A percentile compares a stretch with the other conserved stretches of the same genome.
phyloP scores from a whole-genome alignment of 2,888 invertebrate species.

The Proisotoma minuta region DNA sequence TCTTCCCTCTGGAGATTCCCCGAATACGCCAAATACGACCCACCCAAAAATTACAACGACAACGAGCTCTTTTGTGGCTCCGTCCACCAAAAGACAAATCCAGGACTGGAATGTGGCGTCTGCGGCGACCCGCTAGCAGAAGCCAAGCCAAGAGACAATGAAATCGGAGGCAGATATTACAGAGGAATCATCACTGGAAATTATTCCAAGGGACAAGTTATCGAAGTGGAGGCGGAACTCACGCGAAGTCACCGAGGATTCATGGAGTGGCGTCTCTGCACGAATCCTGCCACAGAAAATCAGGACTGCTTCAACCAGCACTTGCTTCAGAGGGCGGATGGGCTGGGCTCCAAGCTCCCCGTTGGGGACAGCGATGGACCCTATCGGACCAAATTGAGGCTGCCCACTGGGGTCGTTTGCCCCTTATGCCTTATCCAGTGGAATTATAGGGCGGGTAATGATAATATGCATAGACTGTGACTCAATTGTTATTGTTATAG shows the following conservation, averaged over 20 bases:
- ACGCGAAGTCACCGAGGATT: slow-evolving; percentile 51
- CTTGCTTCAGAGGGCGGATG: slow-evolving; percentile 49
- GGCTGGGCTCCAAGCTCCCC: slow-evolving; percentile 39
- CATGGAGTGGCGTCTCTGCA: slow-evolving; percentile 51
- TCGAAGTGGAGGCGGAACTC: slow-evolving; percentile 50
- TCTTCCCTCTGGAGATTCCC: slow-evolving; percentile 44
- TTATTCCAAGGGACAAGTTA: slow-evolving; percentile 28
- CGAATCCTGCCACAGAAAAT: slow-evolving; percentile 31
- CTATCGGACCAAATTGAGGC: slow-evolving; percentile 30
- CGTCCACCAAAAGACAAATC: slow-evolving; percentile 27
- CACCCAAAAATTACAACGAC: slow-evolving; percentile 56
- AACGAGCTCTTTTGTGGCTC: slow-evolving; percentile 58
- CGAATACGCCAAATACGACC: slow-evolving; percentile 32
- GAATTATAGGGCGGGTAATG: slow-evolving; percentile 47
- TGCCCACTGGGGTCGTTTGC: slow-evolving; percentile 45
- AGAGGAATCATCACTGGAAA: slow-evolving; percentile 22
- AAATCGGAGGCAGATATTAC: slow-evolving; percentile 17
- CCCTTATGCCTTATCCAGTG: slow-evolving; percentile 48
- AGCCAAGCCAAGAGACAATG: slow-evolving; percentile 16
- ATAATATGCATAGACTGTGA: no score
- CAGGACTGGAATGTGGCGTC: slow-evolving; percentile 11
- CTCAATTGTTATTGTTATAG: no score
- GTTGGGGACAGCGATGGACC: slow-evolving; percentile 39
- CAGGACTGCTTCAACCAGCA: slow-evolving; percentile 50
- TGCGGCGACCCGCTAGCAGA: slow-evolving; percentile 16